Evolutionary conservation across 2,797 vertebrate species (phyloP).

Genomic region (Melanitta fusca): DNA sequence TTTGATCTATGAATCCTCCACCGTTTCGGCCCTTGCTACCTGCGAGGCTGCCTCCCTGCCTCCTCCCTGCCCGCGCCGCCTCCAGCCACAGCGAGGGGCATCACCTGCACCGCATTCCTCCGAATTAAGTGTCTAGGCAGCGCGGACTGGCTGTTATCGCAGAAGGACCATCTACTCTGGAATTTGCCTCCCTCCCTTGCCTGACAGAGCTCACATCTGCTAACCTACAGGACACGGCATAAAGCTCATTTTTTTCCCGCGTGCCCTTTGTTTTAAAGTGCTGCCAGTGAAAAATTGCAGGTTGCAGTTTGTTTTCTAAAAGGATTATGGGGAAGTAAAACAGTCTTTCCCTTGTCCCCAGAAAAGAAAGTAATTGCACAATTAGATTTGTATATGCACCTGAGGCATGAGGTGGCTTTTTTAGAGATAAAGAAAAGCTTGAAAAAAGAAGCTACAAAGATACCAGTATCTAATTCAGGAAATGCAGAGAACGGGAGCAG

Average conservation of each 20-base stretch:
- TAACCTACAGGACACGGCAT: constrained; percentile 15
- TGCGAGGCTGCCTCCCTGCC: background rate
- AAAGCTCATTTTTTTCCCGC: background rate
- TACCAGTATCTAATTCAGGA: background rate
- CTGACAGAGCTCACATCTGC: constrained; percentile 51
- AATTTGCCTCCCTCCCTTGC: constrained; percentile 16
- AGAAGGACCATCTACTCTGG: background rate
- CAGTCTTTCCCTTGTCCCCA: background rate
- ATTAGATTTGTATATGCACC: constrained; percentile 22
- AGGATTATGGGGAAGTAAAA: background rate
- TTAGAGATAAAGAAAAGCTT: constrained; percentile 53
- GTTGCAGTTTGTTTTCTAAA: constrained; percentile 1
- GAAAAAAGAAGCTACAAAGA: constrained; percentile 10
- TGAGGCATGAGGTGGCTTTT: constrained; percentile 22
- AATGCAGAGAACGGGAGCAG: background rate
- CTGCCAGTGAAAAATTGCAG: constrained; percentile 37
- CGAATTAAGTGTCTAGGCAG: background rate
- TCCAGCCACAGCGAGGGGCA: background rate
- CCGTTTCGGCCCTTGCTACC: background rate
- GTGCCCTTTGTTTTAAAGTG: constrained; percentile 38
- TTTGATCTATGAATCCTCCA: constrained; percentile 8
- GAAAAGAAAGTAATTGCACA: constrained; percentile 14
- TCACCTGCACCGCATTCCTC: background rate
- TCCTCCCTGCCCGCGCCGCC: background rate
- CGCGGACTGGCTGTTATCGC: background rate